Evolutionary conservation across 2,888 invertebrate species (phyloP).

Genomic region (Lasioglossum vierecki): DNA sequence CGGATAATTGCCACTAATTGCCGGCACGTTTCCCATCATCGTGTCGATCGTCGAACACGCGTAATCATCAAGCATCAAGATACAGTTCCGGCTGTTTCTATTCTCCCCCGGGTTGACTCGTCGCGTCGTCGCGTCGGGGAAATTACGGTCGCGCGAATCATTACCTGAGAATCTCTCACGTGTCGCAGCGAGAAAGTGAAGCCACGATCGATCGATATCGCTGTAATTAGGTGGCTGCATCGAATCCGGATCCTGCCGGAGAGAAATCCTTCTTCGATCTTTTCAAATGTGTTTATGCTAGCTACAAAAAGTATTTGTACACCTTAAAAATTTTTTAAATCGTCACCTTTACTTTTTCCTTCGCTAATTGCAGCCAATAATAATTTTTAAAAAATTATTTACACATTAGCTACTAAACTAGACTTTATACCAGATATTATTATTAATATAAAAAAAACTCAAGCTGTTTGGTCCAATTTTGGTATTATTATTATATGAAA

Average conservation of each 20-base stretch:
- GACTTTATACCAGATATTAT: too few species aligned
- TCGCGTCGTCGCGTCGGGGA: slow-evolving; percentile 8
- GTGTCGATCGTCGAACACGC: slow-evolving; percentile 33
- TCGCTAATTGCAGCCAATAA: too few species aligned
- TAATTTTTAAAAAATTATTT: too few species aligned
- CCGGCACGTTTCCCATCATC: slow-evolving; percentile 30
- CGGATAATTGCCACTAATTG: slow-evolving; percentile 47
- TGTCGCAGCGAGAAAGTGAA: slow-evolving; percentile 58
- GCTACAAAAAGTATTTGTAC: too few species aligned
- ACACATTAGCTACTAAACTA: too few species aligned
- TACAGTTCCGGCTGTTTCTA: slow-evolving; percentile 14
- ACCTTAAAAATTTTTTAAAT: too few species aligned
- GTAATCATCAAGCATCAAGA: slow-evolving; percentile 36
- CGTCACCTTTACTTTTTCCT: too few species aligned
- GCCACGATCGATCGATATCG: slow-evolving; percentile 66
- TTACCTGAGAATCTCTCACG: slow-evolving; percentile 42
- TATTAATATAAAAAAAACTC: too few species aligned
- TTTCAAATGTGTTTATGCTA: too few species aligned
- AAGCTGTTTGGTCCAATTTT: too few species aligned
- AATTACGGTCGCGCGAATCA: slow-evolving; percentile 36
- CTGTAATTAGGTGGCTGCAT: slow-evolving; percentile 64
- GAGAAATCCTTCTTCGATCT: slow-evolving; percentile 12
- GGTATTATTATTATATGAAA: neutral
- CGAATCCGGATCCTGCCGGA: slow-evolving; percentile 32
- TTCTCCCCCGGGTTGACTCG: slow-evolving; percentile 4